Conservation (phyloP, 2,888 invertebrate genomes). For the Augiades crinisus region DNA sequence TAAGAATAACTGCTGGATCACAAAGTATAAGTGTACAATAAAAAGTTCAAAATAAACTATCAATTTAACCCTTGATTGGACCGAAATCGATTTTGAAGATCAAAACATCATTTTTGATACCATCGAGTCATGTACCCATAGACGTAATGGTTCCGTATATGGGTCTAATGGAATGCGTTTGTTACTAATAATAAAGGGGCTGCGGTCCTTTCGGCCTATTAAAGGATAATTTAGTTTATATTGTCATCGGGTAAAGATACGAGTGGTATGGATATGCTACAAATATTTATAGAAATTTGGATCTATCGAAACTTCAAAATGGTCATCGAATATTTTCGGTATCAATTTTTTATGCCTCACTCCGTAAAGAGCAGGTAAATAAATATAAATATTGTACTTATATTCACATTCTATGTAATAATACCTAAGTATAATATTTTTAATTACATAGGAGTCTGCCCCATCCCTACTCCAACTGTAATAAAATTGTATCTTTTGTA, state of each 20-base stretch:
- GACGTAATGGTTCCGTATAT: background rate
- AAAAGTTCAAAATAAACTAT: background rate
- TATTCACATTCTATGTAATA: too few species aligned
- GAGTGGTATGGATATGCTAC: conserved; percentile 32
- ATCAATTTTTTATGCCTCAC: too few species aligned
- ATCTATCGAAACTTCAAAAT: too few species aligned
- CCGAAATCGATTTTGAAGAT: background rate
- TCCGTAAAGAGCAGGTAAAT: too few species aligned
- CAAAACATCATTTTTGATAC: conserved; percentile 1
- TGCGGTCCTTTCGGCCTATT: conserved; percentile 39
- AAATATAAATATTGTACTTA: too few species aligned
- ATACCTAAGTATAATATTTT: too few species aligned
- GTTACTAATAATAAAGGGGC: conserved; percentile 33
- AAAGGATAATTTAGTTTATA: conserved; percentile 68
- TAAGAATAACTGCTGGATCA: too few species aligned
- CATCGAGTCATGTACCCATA: background rate
- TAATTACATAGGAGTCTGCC: too few species aligned
- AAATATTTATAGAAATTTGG: background rate
- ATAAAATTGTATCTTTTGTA: too few species aligned
- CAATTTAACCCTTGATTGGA: background rate
- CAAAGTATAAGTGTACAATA: too few species aligned
- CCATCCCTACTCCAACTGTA: too few species aligned
- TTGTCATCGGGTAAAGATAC: conserved; percentile 50
- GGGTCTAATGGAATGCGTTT: conserved; percentile 19
- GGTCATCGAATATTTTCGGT: too few species aligned